Conservation (phyloP, 1,140 invertebrate genomes). For the Drosophila parabipectinata region DNA sequence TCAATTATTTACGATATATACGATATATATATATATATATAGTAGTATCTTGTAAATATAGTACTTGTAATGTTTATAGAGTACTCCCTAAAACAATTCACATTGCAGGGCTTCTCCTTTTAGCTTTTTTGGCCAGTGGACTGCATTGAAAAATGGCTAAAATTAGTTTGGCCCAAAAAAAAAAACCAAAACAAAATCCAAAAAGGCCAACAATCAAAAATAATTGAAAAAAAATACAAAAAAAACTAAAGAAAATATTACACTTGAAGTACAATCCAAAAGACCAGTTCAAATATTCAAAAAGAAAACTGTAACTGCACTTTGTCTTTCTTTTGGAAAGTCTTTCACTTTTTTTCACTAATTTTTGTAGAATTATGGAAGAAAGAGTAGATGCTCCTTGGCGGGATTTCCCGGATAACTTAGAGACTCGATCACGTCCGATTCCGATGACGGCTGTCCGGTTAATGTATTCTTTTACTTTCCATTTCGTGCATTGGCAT, state of each 20-base stretch:
- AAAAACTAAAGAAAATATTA: not conserved
- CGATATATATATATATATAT: no score
- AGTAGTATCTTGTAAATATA: no score
- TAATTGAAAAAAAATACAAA: conserved; percentile 17
- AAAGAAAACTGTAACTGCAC: not conserved
- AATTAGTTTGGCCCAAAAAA: conserved; percentile 30
- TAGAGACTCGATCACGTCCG: conserved; percentile 47
- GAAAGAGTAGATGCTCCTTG: no score
- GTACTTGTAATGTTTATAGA: not conserved
- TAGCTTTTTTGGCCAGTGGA: conserved; percentile 9
- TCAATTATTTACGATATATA: conserved; percentile 2
- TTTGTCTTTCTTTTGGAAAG: not conserved
- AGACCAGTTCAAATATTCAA: not conserved
- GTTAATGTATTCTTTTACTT: conserved; percentile 75
- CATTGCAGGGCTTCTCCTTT: conserved; percentile 12
- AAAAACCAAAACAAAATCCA: conserved; percentile 17
- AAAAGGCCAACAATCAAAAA: conserved; percentile 14
- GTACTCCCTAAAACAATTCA: conserved; percentile 12
- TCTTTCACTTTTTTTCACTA: conserved; percentile 10
- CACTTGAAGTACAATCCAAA: conserved; percentile 13
- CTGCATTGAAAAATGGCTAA: conserved; percentile 29
- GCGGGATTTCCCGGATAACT: no score
- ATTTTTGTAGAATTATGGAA: no score
- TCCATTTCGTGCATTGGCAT: conserved; percentile 58
- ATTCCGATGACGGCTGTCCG: conserved; percentile 67